A percentile compares a stretch with the other conserved stretches of the same genome.
Conservation (phyloP, 2,113 vertebrate genomes). For the Hydropotes inermis region DNA sequence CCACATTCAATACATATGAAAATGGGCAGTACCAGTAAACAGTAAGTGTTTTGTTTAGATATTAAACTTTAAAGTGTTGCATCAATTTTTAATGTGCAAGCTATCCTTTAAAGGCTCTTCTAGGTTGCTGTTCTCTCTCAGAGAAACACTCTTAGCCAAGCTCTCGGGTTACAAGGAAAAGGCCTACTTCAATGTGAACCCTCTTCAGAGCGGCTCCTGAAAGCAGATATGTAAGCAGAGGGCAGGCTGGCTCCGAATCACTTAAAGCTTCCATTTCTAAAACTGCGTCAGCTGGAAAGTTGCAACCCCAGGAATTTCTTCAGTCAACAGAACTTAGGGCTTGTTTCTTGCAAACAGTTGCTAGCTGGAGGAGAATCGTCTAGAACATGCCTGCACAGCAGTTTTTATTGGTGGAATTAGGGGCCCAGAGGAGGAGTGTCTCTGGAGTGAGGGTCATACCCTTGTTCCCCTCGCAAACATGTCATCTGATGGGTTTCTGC, state of each 20-base stretch:
- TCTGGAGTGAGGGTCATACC: background rate
- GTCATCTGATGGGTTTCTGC: background rate
- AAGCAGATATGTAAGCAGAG: slow-evolving; percentile 22
- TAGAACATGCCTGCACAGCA: background rate
- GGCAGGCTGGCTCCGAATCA: background rate
- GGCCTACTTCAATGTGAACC: background rate
- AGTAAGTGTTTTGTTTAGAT: slow-evolving; percentile 78
- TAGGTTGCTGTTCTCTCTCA: slow-evolving; percentile 66
- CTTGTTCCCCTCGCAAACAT: background rate
- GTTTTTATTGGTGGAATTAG: background rate
- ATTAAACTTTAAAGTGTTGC: slow-evolving; percentile 76
- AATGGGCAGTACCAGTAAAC: slow-evolving; percentile 56
- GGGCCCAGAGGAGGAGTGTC: background rate
- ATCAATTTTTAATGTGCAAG: slow-evolving; percentile 80
- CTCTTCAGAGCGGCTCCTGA: slow-evolving; percentile 36
- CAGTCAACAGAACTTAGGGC: background rate
- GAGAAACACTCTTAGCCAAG: slow-evolving; percentile 45
- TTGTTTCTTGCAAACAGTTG: slow-evolving; percentile 3
- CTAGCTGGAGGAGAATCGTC: background rate
- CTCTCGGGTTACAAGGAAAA: slow-evolving; percentile 47
- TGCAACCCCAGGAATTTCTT: slow-evolving; percentile 22
- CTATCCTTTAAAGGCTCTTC: slow-evolving; percentile 68
- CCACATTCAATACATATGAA: background rate
- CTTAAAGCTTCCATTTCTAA: slow-evolving; percentile 41
- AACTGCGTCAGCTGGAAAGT: slow-evolving; percentile 23